Evolutionary conservation across 2,888 invertebrate genomes (phyloP).

Genomic region (Latrodectus elegans): DNA sequence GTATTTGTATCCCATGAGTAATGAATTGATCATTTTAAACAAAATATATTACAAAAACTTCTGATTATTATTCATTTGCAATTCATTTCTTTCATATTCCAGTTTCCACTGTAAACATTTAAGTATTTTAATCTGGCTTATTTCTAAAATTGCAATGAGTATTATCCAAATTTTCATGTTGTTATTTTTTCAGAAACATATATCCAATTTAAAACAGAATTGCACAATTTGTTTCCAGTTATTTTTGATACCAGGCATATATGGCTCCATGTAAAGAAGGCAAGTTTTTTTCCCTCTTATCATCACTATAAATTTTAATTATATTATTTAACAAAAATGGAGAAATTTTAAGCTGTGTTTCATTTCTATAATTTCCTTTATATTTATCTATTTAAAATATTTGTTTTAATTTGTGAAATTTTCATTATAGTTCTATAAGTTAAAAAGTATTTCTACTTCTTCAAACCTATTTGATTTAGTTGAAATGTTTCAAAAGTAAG

Average conservation of each 20-base stretch:
- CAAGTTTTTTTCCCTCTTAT: constrained; percentile 12
- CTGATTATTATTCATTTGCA: too few species aligned
- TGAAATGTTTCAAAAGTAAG: constrained; percentile 65
- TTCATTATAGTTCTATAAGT: constrained; percentile 11
- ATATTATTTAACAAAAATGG: not conserved
- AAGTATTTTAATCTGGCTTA: too few species aligned
- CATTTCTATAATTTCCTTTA: not conserved
- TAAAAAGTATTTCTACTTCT: constrained; percentile 13
- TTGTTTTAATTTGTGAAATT: not conserved
- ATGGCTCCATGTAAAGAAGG: constrained; percentile 78
- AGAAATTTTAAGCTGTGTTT: not conserved
- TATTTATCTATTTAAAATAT: not conserved
- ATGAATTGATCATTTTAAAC: too few species aligned
- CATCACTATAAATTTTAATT: not conserved
- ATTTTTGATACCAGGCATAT: constrained; percentile 86
- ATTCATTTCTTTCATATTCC: too few species aligned
- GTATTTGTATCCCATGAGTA: too few species aligned
- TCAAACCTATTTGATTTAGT: constrained; percentile 45
- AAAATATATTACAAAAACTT: too few species aligned
- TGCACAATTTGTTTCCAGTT: constrained; percentile 80
- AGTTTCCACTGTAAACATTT: too few species aligned
- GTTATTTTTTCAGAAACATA: constrained; percentile 77
- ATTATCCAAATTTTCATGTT: too few species aligned
- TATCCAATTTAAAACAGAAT: constrained; percentile 80
- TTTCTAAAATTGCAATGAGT: too few species aligned